A percentile compares a stretch with the other conserved stretches of the same genome.
phyloP scores from a whole-genome alignment of 92 coral and sea anemone species.

The Montipora capitata region DNA sequence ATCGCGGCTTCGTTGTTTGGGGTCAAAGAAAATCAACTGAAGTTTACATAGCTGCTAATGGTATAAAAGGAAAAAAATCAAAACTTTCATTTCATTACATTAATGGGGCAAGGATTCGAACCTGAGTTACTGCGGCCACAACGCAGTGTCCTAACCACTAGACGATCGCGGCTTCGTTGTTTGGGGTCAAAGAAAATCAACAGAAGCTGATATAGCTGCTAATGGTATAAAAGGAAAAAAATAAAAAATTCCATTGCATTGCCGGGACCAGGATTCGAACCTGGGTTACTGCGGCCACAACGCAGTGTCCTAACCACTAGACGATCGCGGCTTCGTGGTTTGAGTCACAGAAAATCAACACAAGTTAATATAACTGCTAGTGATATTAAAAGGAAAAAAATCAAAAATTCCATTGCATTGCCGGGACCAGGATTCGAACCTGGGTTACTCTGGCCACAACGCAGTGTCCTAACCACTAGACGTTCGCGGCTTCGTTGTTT shows the following conservation, averaged over 20 bases:
- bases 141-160: slow-evolving; percentile 94
- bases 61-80: too few relatives aligned
- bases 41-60: too few relatives aligned
- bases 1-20: slow-evolving; percentile 75
- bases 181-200: too few relatives aligned
- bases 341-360: too few relatives aligned
- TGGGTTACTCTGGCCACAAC: slow-evolving; percentile 97
- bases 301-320: slow-evolving; percentile 94
- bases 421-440: slow-evolving; percentile 97
- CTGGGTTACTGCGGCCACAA: slow-evolving; percentile 98
- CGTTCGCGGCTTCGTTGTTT: slow-evolving; percentile 78
- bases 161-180: slow-evolving; percentile 80
- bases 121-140: slow-evolving; percentile 97
- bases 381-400: too few relatives aligned
- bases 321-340: slow-evolving; percentile 80
- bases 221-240: too few relatives aligned
- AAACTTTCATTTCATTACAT: too few relatives aligned
- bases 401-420: too few relatives aligned
- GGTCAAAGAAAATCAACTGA: too few relatives aligned
- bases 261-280: slow-evolving; percentile 98
- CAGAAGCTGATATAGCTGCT: too few relatives aligned
- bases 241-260: neutral
- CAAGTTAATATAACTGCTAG: too few relatives aligned
- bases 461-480: slow-evolving; percentile 94
- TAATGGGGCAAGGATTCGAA: slow-evolving; percentile 97